phyloP scores from a whole-genome alignment of 2,888 invertebrate genomes.

The Marasmarcha lunaedactyla region DNA sequence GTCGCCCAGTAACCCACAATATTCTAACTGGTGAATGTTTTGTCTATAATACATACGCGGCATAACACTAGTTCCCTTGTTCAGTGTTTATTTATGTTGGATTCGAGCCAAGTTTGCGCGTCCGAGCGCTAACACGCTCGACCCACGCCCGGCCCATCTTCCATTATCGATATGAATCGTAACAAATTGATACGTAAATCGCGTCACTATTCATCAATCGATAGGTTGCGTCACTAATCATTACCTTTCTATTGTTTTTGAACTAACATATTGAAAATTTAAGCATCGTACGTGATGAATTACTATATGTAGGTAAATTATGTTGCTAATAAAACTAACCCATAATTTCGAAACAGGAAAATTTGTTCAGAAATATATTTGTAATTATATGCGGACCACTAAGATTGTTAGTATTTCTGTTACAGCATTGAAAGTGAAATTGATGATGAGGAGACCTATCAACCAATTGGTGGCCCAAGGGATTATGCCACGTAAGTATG shows the following conservation, averaged over 20 bases:
- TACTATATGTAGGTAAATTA: too few relatives aligned
- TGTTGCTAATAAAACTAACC: too few relatives aligned
- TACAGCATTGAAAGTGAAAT: slow-evolving; percentile 95
- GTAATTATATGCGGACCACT: too few relatives aligned
- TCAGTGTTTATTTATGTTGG: slow-evolving; percentile 69
- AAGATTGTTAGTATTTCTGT: too few relatives aligned
- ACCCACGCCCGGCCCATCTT: slow-evolving; percentile 40
- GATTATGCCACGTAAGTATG: slow-evolving; percentile 96
- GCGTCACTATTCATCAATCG: slow-evolving; percentile 27
- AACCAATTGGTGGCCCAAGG: slow-evolving; percentile 97
- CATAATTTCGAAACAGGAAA: too few relatives aligned
- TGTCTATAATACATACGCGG: slow-evolving; percentile 68
- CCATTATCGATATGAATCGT: slow-evolving; percentile 43
- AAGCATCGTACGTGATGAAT: too few relatives aligned
- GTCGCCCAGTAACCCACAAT: slow-evolving; percentile 66
- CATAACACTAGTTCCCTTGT: slow-evolving; percentile 70
- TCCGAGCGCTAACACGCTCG: slow-evolving; percentile 38
- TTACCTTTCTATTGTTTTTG: slow-evolving; percentile 29
- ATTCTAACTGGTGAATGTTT: slow-evolving; percentile 65
- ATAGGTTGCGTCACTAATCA: slow-evolving; percentile 44
- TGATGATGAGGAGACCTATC: slow-evolving; percentile 94
- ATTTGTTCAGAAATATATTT: too few relatives aligned
- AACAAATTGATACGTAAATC: slow-evolving; percentile 45
- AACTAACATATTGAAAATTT: slow-evolving; percentile 3
- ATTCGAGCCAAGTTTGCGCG: slow-evolving; percentile 57